Base-by-base conservation (phyloP, 2,888 invertebrate species). In the Anodontia alba region DNA sequence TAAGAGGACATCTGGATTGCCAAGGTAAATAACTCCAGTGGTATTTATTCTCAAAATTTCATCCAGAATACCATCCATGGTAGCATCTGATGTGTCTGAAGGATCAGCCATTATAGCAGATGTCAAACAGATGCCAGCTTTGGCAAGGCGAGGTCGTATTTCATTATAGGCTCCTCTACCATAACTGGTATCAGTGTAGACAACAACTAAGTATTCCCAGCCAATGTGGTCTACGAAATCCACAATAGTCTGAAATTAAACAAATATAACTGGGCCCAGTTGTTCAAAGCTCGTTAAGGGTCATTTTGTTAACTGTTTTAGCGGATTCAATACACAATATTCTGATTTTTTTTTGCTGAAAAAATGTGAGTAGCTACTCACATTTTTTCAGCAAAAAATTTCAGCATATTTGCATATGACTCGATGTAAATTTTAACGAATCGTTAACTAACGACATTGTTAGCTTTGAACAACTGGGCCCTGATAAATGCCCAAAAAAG, bases 141-240 rank as follows among this genome's bases (percentile, higher is more conserved):
- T 75, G 0, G 78, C 84, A 8, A 91, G 85, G 7, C 80, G 85
- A 1, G 89, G 84, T 0, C 89, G 88, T 8, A 93, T 83, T 42
- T 87, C 88, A 7, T 69, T 78, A 38, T 87, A 90, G 0, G 90
- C 88, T 29, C 82, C 86, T 29, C 76, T 72, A 3, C 92, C 92
- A 66, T 90, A 90, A 0, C 80, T 86, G n/a, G 90, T 91, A 29
- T 92, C 90, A 0, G 94, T 93, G 83, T 94, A 94, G 20, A 95
- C 91, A 20, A 94, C 90, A 2, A 92, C 93, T 15, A 95, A 92
- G 81, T 93, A 94, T 38, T 92, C 90, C 95, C 95, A 95, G 12
- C 93, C 90, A 67, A 95, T 87, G 69, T 92, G 88, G 33, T 90
- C 84, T 76, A 95, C 81, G 0, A 94, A 90, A 70, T 92, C 89